Evolutionary conservation across 2,797 vertebrate species (phyloP), one percentile per base, ranked within the genome.

Genomic region (Semaprochilodus insignis): DNA sequence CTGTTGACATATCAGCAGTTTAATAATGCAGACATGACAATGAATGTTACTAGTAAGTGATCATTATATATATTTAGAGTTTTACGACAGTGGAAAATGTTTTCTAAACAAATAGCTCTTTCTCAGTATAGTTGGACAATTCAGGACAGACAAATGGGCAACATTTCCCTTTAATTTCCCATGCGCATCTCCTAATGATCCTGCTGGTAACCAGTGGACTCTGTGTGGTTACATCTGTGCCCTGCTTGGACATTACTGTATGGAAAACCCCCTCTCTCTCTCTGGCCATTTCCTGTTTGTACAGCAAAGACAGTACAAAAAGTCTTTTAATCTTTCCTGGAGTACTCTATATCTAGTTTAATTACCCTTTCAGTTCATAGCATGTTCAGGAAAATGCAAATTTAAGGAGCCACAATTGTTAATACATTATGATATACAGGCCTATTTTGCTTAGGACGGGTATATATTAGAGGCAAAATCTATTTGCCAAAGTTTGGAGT

Each of bases 401-500:
- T 55, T 19, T 55, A 55, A 55, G 4, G 2, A 44, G 8, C 10
- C 44, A 4, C 44, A 44, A 8, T 44, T 44, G 3, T 44, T 44
- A 44, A 44, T 44, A 8, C 44, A 44, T 4, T 4, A 44, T 44
- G 10, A 6, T 44, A 44, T 44, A 44, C 44, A 44, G 44, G 3
- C 8, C 44, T 5, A 7, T 44, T 10, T 44, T 48, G 44, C 44
- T 48, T 2, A 11, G 8, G 44, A 48, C 0, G 1, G 8, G 11
- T 1, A 48, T 11, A 10, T 48, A 7, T 48, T 7, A 48, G 1
- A 57, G 54, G 4, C 19, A 57, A 57, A 21, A 57, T 3, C 52
- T 6, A 17, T 16, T 54, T 54, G 54, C 17, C 6, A 17, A 25
- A 25, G 59, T 76, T 23, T n/a, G 13, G 87, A 86, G 89, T 85